These are phyloP conservation scores for Heliconius nattereri DNA, from an alignment of 1,140 invertebrate species.

Conservation along the genomic window DNA sequence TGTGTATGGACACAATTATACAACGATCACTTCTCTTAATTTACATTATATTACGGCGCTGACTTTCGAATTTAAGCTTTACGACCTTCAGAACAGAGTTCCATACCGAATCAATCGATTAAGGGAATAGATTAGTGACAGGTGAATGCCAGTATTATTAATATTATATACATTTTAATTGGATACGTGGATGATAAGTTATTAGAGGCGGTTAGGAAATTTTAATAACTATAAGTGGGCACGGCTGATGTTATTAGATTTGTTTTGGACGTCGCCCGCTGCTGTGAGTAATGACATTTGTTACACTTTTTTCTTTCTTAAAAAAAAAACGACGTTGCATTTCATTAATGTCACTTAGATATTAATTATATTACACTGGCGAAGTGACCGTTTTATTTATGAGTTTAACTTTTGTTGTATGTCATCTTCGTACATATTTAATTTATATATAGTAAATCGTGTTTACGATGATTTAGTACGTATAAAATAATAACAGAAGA, in stretches of 20 bases:
- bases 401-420: neutral
- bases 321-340: constrained; percentile 20
- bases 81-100: constrained; percentile 29
- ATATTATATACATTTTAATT: constrained; percentile 63
- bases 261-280: constrained; percentile 36
- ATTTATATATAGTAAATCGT: neutral
- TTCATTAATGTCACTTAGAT: neutral
- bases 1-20: constrained; percentile 38
- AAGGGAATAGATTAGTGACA: constrained; percentile 49
- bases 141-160: constrained; percentile 59
- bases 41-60: constrained; percentile 41
- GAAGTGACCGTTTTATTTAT: neutral
- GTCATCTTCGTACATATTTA: neutral
- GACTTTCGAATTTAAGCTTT: constrained; percentile 38
- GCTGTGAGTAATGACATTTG: constrained; percentile 38
- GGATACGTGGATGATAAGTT: constrained; percentile 49
- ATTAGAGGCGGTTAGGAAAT: constrained; percentile 46
- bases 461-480: neutral
- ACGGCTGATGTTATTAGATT: constrained; percentile 41
- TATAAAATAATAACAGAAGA: neutral
- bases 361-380: neutral
- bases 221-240: constrained; percentile 43
- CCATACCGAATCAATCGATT: constrained; percentile 12
- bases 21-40: constrained; percentile 39
- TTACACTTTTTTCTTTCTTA: constrained; percentile 31